Conservation (phyloP, 2,113 vertebrate genomes). For the Theropithecus gelada region DNA sequence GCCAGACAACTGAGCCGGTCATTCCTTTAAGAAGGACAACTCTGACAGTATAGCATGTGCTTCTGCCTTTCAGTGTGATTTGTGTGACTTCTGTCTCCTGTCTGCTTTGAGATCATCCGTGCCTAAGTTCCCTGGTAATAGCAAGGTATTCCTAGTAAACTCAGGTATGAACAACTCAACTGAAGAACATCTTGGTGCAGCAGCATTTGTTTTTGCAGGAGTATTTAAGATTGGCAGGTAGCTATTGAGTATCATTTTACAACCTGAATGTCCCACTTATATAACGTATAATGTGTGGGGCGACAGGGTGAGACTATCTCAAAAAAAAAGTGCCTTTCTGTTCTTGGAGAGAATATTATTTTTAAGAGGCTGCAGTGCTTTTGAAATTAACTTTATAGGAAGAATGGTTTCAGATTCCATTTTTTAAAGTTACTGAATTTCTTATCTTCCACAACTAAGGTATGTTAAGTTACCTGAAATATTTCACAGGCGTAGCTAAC, state of each 20-base stretch:
- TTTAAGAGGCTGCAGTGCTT: background rate
- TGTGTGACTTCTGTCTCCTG: background rate
- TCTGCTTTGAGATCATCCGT: background rate
- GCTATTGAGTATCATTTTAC: background rate
- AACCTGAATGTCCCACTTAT: background rate
- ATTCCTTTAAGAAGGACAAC: background rate
- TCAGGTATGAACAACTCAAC: background rate
- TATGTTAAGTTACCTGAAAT: background rate
- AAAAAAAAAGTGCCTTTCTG: background rate
- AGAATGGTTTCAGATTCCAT: background rate
- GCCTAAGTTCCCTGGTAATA: background rate
- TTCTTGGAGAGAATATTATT: background rate
- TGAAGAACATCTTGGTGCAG: background rate
- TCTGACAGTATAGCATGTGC: background rate
- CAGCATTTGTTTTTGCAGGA: background rate
- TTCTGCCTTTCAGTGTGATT: background rate
- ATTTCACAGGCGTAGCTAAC: background rate
- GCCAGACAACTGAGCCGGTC: too few relatives aligned
- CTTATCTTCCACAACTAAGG: slow-evolving; percentile 5
- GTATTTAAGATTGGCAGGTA: background rate
- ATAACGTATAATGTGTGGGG: too few relatives aligned
- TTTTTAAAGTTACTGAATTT: background rate
- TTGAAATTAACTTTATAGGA: background rate
- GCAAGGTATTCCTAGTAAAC: background rate
- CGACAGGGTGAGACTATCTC: too few relatives aligned